Evolutionary conservation across 1,140 invertebrate species (phyloP).

Genomic region (Zophobas atratus): DNA sequence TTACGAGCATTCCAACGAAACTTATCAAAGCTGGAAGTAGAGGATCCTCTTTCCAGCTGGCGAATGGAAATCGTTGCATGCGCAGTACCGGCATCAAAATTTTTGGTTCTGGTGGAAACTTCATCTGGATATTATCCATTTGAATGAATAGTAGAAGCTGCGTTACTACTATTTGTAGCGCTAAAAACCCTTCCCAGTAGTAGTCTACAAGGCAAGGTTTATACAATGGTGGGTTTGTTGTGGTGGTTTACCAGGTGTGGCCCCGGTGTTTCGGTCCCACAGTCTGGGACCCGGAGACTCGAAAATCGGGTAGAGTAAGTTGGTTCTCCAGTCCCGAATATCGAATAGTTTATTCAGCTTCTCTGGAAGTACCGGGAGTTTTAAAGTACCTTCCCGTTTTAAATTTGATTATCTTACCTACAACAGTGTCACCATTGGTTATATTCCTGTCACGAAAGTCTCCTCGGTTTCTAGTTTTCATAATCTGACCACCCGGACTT

Average conservation of each 20-base stretch:
- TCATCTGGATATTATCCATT: background rate
- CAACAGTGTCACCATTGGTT: no score
- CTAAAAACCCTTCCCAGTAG: conserved; percentile 78
- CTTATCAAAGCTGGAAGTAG: conserved; percentile 12
- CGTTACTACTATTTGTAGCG: conserved; percentile 75
- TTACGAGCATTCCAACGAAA: conserved; percentile 80
- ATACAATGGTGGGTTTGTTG: background rate
- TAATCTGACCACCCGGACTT: conserved; percentile 67
- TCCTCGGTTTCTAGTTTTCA: conserved; percentile 55
- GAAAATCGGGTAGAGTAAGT: conserved; percentile 78
- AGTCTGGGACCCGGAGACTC: conserved; percentile 78
- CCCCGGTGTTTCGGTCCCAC: conserved; percentile 71
- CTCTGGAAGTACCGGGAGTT: background rate
- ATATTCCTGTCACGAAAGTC: no score
- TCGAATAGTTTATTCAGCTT: conserved; percentile 6
- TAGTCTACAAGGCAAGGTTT: conserved; percentile 73
- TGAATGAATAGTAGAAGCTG: background rate
- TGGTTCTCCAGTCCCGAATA: conserved; percentile 75
- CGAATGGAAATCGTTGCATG: conserved; percentile 21
- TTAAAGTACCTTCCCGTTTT: no score
- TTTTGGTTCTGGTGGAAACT: background rate
- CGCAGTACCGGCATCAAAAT: background rate
- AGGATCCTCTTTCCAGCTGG: conserved; percentile 19
- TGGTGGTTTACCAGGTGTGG: conserved; percentile 73
- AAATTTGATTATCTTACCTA: background rate